Evolutionary conservation across 2,888 invertebrate species (phyloP), one percentile per base, ranked within the genome.

Genomic region (Omphaloscelis lunosa): DNA sequence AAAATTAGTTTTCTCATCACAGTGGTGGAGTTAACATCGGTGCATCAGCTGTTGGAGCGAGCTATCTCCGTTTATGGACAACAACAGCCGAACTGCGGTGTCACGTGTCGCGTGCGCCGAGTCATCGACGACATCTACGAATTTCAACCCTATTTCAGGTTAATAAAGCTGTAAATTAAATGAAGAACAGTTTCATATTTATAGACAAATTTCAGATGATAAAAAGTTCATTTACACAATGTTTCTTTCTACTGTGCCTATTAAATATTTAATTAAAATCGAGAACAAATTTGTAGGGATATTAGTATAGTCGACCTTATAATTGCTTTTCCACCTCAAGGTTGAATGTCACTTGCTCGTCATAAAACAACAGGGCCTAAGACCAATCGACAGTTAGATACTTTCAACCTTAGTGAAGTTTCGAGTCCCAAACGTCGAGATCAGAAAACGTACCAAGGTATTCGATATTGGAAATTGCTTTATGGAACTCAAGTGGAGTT

Each of bases 71-170:
- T 97, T 62, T 97, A 95, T 83, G 91, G 93, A 0, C 91, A 91
- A n/a, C 94, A 95, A 85, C 91, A 93, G 77, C 89, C 94, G n/a
- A 87, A 91, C 61, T 97, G 97, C 84, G 95, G 95, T 34, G 84
- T 97, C 78, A 92, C 94, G 71, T 97, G 97, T 88, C 95, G 97
- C 75, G 91, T 97, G 76, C 94, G 95, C 73, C 92, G 95, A 84
- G 96, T 97, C 56, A 87, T 97, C 77, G 96, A 97, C 79, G 95
- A 95, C 82, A 92, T 97, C 58, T 96, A 97, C 91, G 94, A 96
- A 79, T 96, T 96, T 84, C 94, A 97, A 91, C 96, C 97, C n/a
- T 97, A 97, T 92, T 91, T 92, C 89, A 95, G 95, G 97, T 97
- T 34, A 86, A 88, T 88, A 88, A 74, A 82, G 71, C 45, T 34